Evolutionary conservation across 2,888 invertebrate genomes (phyloP), one percentile per base, ranked within the genome.

Genomic region (Autographa pulchrina): DNA sequence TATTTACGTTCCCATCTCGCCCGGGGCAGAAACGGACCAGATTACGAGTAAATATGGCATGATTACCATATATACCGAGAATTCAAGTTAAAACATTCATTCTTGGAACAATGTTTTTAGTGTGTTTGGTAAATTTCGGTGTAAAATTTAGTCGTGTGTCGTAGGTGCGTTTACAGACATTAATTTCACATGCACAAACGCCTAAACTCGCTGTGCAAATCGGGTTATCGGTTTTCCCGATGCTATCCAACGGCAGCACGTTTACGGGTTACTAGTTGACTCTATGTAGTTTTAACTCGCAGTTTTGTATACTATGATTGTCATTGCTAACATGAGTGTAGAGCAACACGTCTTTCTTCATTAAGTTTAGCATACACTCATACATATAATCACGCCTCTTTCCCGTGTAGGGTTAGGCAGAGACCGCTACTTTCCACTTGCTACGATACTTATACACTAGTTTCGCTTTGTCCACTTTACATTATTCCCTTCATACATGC

Each of bases 11-110:
- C 13, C 48, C 25, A 56, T 56, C 54, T 56, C 9, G 54, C 54
- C 54, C 25, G 54, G 25, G 54, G 54, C 54, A 13, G 54, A 25
- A 5, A 48, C 48, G 48, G 48, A 48, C 25, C 54, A 56, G 54
- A 56, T 56, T 56, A 56, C 54, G 54, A 25, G 54, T 56, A 56
- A 56, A 56, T 56, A 56, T 56, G 54, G 54, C 20, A 56, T 56
- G 54, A 56, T 56, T 56, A 56, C 54, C 54, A 56, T 56, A 56
- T 25, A 56, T 56, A 56, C 54, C 25, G 54, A 13, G 25, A 56
- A 56, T 56, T 56, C 20, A 20, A 14, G 54, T 25, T 56, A 20
- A 56, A 25, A 56, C 54, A 56, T 56, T 56, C 54, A n/a, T 9
- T 25, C 54, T 56, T 56, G 18, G 11, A 56, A 56, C 54, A 56